A percentile compares a stretch with the other conserved stretches of the same genome.
Evolutionary conservation across 1,140 invertebrate genomes (phyloP).

Genomic region (Drosophila suzukii): DNA sequence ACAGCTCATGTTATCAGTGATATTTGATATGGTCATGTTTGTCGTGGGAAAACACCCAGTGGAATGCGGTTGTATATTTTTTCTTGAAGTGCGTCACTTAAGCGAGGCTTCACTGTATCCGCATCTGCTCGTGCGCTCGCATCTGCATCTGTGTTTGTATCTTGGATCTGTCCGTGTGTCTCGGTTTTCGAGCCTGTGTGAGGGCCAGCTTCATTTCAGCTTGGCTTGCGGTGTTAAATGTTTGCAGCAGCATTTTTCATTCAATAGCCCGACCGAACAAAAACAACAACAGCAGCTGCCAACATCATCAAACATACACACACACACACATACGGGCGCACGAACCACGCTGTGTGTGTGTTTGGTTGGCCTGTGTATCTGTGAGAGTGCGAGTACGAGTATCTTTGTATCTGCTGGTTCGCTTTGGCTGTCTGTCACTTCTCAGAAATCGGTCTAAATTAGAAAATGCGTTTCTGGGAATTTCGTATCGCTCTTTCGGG

Average conservation of each 20-base stretch:
- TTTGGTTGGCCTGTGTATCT: conserved; percentile 28
- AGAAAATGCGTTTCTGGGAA: conserved; percentile 84
- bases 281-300: conserved; percentile 59
- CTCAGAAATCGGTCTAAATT: conserved; percentile 84
- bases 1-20: conserved; percentile 4
- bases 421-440: conserved; percentile 76
- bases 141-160: conserved; percentile 16
- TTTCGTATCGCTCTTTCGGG: conserved; percentile 81
- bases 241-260: conserved; percentile 76
- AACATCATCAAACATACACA: conserved; percentile 63
- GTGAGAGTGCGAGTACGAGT: conserved; percentile 16
- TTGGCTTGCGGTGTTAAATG: conserved; percentile 78
- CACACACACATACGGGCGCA: conserved; percentile 12
- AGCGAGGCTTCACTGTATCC: conserved; percentile 43
- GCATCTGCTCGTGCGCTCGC: conserved; percentile 35
- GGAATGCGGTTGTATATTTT: conserved; percentile 3
- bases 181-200: conserved; percentile 39
- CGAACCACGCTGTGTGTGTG: conserved; percentile 40
- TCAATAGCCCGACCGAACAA: conserved; percentile 64
- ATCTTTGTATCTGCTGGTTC: conserved; percentile 49
- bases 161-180: not conserved
- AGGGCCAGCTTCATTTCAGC: conserved; percentile 71
- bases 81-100: not conserved
- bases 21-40: not conserved
- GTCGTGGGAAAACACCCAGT: conserved; percentile 1